phyloP scores from a whole-genome alignment of 1,140 invertebrate genomes.

The Cephus cinctus region DNA sequence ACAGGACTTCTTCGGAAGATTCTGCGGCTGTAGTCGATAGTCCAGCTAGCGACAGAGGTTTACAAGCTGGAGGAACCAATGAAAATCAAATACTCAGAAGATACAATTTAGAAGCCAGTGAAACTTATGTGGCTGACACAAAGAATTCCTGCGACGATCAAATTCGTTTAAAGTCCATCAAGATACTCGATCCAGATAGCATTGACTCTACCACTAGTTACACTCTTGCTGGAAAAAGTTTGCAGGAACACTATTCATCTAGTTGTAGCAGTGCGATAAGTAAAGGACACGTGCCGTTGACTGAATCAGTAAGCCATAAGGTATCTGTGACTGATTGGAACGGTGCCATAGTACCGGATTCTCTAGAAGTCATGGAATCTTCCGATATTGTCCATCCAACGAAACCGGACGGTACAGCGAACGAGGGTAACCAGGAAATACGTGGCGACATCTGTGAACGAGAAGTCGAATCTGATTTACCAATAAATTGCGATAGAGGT shows the following conservation, averaged over 20 bases:
- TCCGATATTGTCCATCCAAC: background rate
- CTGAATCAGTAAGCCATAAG: too few species aligned
- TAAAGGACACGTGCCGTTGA: too few species aligned
- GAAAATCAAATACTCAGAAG: background rate
- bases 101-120: constrained; percentile 24
- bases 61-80: background rate
- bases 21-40: background rate
- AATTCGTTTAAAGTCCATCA: constrained; percentile 46
- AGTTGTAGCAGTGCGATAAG: too few species aligned
- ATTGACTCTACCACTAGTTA: constrained; percentile 10
- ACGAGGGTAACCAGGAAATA: background rate
- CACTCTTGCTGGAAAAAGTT: background rate
- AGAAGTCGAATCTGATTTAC: constrained; percentile 1
- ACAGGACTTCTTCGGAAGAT: background rate
- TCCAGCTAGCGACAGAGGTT: background rate
- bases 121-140: constrained; percentile 43
- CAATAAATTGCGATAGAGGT: too few species aligned
- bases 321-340: too few species aligned
- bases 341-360: constrained; percentile 44
- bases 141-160: constrained; percentile 37
- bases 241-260: too few species aligned
- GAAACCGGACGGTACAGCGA: background rate
- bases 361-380: constrained; percentile 33
- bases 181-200: constrained; percentile 42
- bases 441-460: constrained; percentile 2